Percentiles rank a stretch among this genome's conserved stretches.
Evolutionary conservation across 2,797 vertebrate species (phyloP).

Genomic region (Phoeniculus purpureus): DNA sequence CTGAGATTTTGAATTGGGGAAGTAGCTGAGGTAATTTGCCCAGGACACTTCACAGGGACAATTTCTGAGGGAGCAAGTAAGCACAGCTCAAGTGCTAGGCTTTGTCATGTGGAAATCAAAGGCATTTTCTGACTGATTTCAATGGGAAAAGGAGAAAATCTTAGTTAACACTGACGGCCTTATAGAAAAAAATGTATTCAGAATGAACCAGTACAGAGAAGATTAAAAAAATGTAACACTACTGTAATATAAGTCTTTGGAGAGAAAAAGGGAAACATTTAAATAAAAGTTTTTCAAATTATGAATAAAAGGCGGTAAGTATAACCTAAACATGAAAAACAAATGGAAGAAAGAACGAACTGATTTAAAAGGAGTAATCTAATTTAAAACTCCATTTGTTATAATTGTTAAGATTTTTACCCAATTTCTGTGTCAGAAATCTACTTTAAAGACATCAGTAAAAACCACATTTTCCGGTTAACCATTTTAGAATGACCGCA

Average conservation of each 20-base stretch:
- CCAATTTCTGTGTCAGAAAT: slow-evolving; percentile 63
- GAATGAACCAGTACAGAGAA: slow-evolving; percentile 32
- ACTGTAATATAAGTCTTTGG: neutral
- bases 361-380: slow-evolving; percentile 47
- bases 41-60: fast-evolving
- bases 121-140: neutral
- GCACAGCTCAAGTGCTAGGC: neutral
- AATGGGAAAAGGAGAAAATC: neutral
- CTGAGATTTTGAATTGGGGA: neutral
- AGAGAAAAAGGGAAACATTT: slow-evolving; percentile 27
- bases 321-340: slow-evolving; percentile 53
- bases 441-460: slow-evolving; percentile 58
- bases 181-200: neutral
- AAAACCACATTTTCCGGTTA: slow-evolving; percentile 72
- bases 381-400: slow-evolving; percentile 51
- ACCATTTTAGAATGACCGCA: slow-evolving; percentile 69
- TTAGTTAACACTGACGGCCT: neutral
- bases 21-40: neutral
- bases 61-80: neutral
- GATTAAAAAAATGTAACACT: slow-evolving; percentile 6
- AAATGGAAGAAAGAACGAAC: slow-evolving; percentile 41
- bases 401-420: slow-evolving; percentile 60
- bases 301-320: slow-evolving; percentile 27
- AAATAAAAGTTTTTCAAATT: slow-evolving; percentile 61
- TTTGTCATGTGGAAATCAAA: neutral